These are phyloP conservation scores for Eunapius fragilis DNA, from an alignment of 37 sponge, comb jelly and placozoan species.

Conservation along the genomic window DNA sequence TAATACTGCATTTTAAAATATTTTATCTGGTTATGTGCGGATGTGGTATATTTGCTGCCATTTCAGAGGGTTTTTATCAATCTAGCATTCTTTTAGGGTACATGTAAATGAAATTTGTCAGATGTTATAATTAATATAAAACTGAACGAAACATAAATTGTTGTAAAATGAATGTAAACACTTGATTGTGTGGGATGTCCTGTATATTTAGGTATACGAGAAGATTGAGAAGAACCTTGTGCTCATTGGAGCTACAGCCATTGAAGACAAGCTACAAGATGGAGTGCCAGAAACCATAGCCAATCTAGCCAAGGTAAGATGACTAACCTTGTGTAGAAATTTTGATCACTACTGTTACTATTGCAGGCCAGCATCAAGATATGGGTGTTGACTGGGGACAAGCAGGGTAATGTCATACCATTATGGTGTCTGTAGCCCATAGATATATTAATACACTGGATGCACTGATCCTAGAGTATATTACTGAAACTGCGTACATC, in stretches of 20 bases:
- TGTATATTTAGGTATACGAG: conserved; percentile 78
- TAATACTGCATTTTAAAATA: no score
- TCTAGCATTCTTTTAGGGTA: no score
- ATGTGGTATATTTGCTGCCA: no score
- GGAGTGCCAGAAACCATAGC: conserved; percentile 98
- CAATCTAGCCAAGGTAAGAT: conserved; percentile 80
- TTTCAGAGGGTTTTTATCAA: no score
- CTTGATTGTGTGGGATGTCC: background rate
- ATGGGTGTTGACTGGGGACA: conserved; percentile 99
- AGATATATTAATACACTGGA: no score
- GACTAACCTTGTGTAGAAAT: background rate
- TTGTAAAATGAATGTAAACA: background rate
- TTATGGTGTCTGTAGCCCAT: no score
- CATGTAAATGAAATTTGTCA: no score
- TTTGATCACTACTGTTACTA: background rate
- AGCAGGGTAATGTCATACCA: conserved; percentile 68
- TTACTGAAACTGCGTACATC: background rate
- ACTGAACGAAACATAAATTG: no score
- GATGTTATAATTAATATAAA: no score
- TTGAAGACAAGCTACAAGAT: conserved; percentile 99
- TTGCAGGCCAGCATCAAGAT: conserved; percentile 94
- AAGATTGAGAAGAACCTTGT: conserved; percentile 86
- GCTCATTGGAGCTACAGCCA: conserved; percentile 91
- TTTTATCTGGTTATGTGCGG: no score
- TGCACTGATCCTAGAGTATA: no score